phyloP scores from a whole-genome alignment of 2,797 vertebrate genomes.

The Chloroceryle inda region DNA sequence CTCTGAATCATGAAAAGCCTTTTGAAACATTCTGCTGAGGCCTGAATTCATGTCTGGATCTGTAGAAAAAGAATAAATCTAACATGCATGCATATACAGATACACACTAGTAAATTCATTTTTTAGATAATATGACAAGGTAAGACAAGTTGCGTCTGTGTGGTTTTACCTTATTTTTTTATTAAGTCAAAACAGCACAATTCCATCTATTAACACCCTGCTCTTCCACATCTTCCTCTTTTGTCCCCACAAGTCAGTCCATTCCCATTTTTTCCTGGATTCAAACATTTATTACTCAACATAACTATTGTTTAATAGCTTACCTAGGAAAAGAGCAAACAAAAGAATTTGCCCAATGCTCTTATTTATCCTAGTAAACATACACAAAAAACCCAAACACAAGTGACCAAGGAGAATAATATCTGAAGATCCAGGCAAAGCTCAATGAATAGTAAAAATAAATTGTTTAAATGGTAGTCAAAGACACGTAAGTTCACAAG shows the following conservation, averaged over 20 bases:
- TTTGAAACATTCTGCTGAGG: not conserved
- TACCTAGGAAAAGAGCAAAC: not conserved
- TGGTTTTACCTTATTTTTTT: not conserved
- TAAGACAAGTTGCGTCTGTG: not conserved
- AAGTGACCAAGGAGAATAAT: not conserved
- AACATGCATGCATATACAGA: not conserved
- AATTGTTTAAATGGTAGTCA: not conserved
- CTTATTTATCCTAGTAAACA: not conserved
- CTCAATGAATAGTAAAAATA: not conserved
- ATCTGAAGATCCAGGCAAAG: not conserved
- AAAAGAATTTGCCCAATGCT: not conserved
- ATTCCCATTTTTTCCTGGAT: not conserved
- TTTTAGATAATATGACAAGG: not conserved
- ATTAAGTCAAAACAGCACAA: not conserved
- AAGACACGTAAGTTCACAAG: not conserved
- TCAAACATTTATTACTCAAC: not conserved
- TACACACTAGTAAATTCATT: not conserved
- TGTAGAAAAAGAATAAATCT: not conserved
- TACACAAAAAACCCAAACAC: not conserved
- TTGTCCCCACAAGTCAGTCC: not conserved
- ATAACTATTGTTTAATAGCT: not conserved
- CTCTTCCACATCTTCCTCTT: not conserved
- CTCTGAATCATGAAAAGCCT: not conserved
- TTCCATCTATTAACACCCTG: not conserved
- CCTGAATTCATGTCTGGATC: not conserved